phyloP scores from a whole-genome alignment of 2,888 invertebrate species.

The Athalia circularis region DNA sequence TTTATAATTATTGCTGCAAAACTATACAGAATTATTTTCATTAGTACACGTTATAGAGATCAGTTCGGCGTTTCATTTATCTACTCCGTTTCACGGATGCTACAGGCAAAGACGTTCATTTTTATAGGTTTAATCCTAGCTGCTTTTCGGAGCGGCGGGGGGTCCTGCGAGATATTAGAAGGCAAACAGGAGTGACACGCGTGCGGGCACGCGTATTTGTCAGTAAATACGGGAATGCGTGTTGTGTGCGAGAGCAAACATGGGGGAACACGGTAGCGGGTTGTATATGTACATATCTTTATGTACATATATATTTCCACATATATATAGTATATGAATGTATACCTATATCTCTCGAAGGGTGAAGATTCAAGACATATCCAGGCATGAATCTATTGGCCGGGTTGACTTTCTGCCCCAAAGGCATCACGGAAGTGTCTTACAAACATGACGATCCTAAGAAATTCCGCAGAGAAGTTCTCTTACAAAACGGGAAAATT shows the following conservation, averaged over 20 bases:
- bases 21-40: too few species aligned
- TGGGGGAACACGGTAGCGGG: conserved; percentile 48
- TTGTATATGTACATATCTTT: conserved; percentile 19
- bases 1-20: too few species aligned
- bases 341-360: conserved; percentile 3
- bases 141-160: background rate
- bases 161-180: conserved; percentile 66
- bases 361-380: conserved; percentile 35
- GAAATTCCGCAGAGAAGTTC: conserved; percentile 3
- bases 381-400: conserved; percentile 32
- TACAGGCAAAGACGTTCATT: background rate
- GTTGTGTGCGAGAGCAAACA: conserved; percentile 65
- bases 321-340: background rate
- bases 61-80: too few species aligned
- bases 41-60: too few species aligned
- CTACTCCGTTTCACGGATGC: too few species aligned
- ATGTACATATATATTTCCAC: background rate
- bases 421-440: conserved; percentile 38
- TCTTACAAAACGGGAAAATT: background rate
- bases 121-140: conserved; percentile 19
- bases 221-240: conserved; percentile 68
- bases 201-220: conserved; percentile 66
- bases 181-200: conserved; percentile 65
- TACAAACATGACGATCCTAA: conserved; percentile 21
- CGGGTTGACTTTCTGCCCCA: conserved; percentile 37